Evolutionary conservation across 2,113 vertebrate species (phyloP).

Genomic region (Gavialis gangeticus): DNA sequence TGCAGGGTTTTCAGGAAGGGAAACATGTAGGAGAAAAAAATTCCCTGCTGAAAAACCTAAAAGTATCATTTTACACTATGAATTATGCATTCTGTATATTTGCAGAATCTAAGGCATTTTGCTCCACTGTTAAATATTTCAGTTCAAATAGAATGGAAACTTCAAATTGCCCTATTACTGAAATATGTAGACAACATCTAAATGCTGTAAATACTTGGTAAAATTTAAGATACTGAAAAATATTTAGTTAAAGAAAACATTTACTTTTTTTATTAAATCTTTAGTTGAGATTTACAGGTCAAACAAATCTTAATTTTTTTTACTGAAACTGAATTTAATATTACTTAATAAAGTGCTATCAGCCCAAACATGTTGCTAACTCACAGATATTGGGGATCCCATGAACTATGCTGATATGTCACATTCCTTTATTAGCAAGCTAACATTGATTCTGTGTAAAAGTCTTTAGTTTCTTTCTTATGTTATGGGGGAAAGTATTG

Average conservation of each 20-base stretch:
- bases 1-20: not conserved
- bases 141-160: not conserved
- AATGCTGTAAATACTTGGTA: not conserved
- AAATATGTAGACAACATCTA: conserved; percentile 3
- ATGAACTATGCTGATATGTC: not conserved
- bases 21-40: not conserved
- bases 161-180: not conserved
- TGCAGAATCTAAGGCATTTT: not conserved
- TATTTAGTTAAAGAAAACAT: not conserved
- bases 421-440: conserved; percentile 50
- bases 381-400: not conserved
- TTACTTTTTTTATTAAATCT: not conserved
- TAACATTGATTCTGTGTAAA: not conserved
- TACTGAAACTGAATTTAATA: not conserved
- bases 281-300: not conserved
- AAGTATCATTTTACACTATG: not conserved
- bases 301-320: not conserved
- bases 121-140: not conserved
- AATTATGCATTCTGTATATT: not conserved
- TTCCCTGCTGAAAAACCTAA: not conserved
- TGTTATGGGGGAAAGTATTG: not conserved
- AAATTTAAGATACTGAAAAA: not conserved
- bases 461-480: not conserved
- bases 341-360: conserved; percentile 1
- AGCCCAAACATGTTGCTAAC: not conserved